phyloP scores from a whole-genome alignment of 2,888 invertebrate genomes.

The Acronicta alni region DNA sequence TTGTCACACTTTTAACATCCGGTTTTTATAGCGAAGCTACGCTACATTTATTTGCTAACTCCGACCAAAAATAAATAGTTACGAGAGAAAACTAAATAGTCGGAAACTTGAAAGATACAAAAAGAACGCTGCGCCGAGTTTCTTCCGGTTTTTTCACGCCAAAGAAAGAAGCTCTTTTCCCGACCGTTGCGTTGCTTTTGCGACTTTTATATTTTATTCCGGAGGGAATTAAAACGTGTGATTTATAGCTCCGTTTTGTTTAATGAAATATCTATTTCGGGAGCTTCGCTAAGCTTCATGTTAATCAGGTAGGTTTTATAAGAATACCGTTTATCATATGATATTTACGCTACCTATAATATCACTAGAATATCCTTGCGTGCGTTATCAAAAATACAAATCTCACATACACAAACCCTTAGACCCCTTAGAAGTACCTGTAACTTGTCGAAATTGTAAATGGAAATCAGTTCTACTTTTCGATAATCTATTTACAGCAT shows the following conservation, averaged over 20 bases:
- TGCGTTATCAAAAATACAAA: too few relatives aligned
- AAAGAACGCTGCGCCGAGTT: conserved; percentile 43
- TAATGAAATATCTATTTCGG: conserved; percentile 34
- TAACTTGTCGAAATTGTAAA: too few relatives aligned
- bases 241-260: conserved; percentile 35
- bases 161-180: conserved; percentile 52
- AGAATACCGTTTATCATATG: too few relatives aligned
- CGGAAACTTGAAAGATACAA: conserved; percentile 48
- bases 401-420: too few relatives aligned
- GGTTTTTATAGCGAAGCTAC: conserved; percentile 25
- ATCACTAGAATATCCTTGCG: too few relatives aligned
- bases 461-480: neutral
- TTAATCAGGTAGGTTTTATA: neutral
- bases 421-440: too few relatives aligned
- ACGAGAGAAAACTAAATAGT: conserved; percentile 50
- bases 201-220: conserved; percentile 46
- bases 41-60: conserved; percentile 44
- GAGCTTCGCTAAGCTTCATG: neutral
- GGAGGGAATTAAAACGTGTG: conserved; percentile 29
- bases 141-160: conserved; percentile 45
- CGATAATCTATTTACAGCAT: conserved; percentile 1
- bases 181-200: conserved; percentile 42
- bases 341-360: too few relatives aligned
- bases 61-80: conserved; percentile 50
- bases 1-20: conserved; percentile 19